A percentile compares a stretch with the other conserved stretches of the same genome.
phyloP scores from a whole-genome alignment of 2,113 vertebrate genomes.

The Hyla sarda region DNA sequence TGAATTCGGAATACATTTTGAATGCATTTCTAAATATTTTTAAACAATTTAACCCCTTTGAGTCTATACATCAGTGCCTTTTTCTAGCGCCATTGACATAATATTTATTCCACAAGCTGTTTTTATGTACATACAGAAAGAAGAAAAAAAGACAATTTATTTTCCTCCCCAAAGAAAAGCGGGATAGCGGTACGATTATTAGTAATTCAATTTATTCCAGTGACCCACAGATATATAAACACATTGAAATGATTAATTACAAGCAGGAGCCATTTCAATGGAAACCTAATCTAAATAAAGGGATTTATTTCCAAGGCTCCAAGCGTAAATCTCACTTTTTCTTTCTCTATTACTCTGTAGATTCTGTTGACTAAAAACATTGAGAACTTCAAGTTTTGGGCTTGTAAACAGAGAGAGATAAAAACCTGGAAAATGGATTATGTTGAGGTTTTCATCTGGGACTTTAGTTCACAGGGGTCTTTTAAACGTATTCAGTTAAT shows the following conservation, averaged over 20 bases:
- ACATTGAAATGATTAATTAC: conserved; percentile 73
- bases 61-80: neutral
- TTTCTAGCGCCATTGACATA: neutral
- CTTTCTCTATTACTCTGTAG: conserved; percentile 57
- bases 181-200: conserved; percentile 69
- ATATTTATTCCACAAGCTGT: neutral
- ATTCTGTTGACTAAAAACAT: conserved; percentile 64
- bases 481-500: neutral
- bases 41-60: neutral
- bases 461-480: neutral
- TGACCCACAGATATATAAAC: conserved; percentile 71
- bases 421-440: conserved; percentile 58
- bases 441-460: conserved; percentile 42
- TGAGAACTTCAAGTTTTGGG: conserved; percentile 46
- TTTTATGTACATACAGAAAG: conserved; percentile 57
- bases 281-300: conserved; percentile 72
- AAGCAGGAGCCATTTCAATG: conserved; percentile 69
- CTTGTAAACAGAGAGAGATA: conserved; percentile 42
- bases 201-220: conserved; percentile 73
- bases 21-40: neutral
- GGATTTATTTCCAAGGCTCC: conserved; percentile 71
- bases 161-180: conserved; percentile 69
- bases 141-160: conserved; percentile 61
- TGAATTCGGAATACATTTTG: neutral
- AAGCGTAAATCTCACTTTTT: conserved; percentile 68